phyloP scores from a whole-genome alignment of 1,140 invertebrate species.

The Phthorimaea operculella region DNA sequence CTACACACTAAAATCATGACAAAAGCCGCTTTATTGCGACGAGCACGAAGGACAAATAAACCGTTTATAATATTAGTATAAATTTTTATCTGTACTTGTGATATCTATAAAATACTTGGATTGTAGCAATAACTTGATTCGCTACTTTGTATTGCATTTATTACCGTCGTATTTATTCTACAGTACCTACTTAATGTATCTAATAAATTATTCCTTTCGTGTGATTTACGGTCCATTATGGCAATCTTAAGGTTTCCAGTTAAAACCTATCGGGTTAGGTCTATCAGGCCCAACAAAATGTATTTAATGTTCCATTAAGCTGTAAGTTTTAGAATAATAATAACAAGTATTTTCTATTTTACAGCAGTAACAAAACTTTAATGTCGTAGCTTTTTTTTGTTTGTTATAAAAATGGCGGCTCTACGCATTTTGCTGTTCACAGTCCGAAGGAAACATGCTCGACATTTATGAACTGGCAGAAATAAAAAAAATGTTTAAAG shows the following conservation, averaged over 20 bases:
- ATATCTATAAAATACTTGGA: too few relatives aligned
- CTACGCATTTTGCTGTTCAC: slow-evolving; percentile 12
- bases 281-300: slow-evolving; percentile 32
- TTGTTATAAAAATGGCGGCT: slow-evolving; percentile 19
- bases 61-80: too few relatives aligned
- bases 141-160: slow-evolving; percentile 37
- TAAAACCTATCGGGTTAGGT: slow-evolving; percentile 35
- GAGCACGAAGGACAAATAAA: too few relatives aligned
- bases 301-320: slow-evolving; percentile 5
- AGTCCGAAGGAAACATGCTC: slow-evolving; percentile 11
- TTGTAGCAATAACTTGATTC: not conserved
- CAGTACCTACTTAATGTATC: slow-evolving; percentile 37
- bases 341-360: slow-evolving; percentile 23
- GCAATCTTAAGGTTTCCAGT: slow-evolving; percentile 35
- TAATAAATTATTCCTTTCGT: slow-evolving; percentile 47
- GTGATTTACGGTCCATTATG: slow-evolving; percentile 46
- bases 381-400: slow-evolving; percentile 23
- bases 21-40: too few relatives aligned
- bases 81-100: too few relatives aligned
- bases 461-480: slow-evolving; percentile 20
- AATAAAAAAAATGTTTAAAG: slow-evolving; percentile 16
- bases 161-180: slow-evolving; percentile 30
- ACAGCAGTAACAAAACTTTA: slow-evolving; percentile 30
- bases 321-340: not conserved
- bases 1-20: too few relatives aligned